A percentile compares a stretch with the other conserved stretches of the same genome.
Evolutionary conservation across 2,888 invertebrate genomes (phyloP).

Genomic region (Drosophila fungiperda): DNA sequence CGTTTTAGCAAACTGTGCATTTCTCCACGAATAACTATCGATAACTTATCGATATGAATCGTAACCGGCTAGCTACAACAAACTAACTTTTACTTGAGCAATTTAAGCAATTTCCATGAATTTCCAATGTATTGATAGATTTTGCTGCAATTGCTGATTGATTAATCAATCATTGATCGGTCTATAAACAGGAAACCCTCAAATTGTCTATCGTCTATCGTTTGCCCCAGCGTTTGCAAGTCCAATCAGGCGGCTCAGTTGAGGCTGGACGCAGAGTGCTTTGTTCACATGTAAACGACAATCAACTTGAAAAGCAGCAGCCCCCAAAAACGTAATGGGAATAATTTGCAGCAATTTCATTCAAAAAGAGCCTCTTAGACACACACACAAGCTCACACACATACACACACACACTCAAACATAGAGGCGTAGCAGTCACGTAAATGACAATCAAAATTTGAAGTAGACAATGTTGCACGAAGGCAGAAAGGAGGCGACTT

Average conservation of each 20-base stretch:
- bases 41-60: neutral
- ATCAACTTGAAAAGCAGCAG: slow-evolving; percentile 74
- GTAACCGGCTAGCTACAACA: neutral
- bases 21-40: neutral
- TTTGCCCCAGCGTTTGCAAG: slow-evolving; percentile 25
- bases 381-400: slow-evolving; percentile 23
- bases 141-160: slow-evolving; percentile 26
- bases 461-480: slow-evolving; percentile 51
- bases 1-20: neutral
- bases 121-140: neutral
- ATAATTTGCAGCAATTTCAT: slow-evolving; percentile 80
- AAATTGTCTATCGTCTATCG: slow-evolving; percentile 14
- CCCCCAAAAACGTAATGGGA: slow-evolving; percentile 77
- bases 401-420: slow-evolving; percentile 6
- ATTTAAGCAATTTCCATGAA: neutral
- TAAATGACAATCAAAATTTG: slow-evolving; percentile 80
- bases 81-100: neutral
- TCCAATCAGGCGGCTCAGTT: slow-evolving; percentile 54
- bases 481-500: slow-evolving; percentile 40
- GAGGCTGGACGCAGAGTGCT: slow-evolving; percentile 31
- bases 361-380: slow-evolving; percentile 60
- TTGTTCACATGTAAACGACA: slow-evolving; percentile 75
- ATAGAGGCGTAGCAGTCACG: slow-evolving; percentile 59
- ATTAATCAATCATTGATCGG: slow-evolving; percentile 40
- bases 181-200: slow-evolving; percentile 18